phyloP scores from a whole-genome alignment of 2,113 vertebrate genomes.

The Eurypyga helias region DNA sequence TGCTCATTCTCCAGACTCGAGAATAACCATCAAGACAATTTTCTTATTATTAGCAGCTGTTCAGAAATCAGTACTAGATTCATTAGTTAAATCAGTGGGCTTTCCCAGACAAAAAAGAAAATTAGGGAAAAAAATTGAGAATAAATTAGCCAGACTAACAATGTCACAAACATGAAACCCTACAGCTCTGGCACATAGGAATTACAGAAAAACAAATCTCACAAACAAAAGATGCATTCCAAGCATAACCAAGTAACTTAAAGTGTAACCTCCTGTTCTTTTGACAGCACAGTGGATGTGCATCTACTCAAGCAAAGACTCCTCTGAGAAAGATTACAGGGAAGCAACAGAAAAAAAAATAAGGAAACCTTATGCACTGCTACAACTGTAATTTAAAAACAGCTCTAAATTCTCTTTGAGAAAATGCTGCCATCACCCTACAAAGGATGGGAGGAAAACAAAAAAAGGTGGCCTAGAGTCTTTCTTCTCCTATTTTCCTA shows the following conservation, averaged over 20 bases:
- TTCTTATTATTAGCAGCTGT: conserved; percentile 61
- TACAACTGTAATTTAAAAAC: neutral
- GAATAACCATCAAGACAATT: conserved; percentile 48
- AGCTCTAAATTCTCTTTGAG: neutral
- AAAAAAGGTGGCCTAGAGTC: neutral
- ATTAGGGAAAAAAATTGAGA: conserved; percentile 6
- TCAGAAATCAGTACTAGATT: conserved; percentile 50
- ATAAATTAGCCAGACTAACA: conserved; percentile 16
- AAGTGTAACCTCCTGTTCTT: neutral
- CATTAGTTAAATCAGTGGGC: conserved; percentile 37
- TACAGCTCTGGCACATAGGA: neutral
- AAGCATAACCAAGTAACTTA: neutral
- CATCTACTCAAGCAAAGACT: neutral
- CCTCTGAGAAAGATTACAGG: neutral
- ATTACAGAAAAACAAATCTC: neutral
- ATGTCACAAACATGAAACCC: neutral
- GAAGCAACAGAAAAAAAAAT: neutral
- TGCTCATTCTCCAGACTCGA: neutral
- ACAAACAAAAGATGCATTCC: neutral
- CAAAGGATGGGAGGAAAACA: neutral
- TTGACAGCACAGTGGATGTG: neutral
- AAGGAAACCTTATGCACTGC: neutral
- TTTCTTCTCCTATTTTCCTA: neutral
- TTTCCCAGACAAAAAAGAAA: conserved; percentile 19
- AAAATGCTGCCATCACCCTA: neutral